Percentiles rank a stretch among this genome's conserved stretches.
Conservation (phyloP, 2,113 vertebrate genomes). For the Okapia johnstoni region DNA sequence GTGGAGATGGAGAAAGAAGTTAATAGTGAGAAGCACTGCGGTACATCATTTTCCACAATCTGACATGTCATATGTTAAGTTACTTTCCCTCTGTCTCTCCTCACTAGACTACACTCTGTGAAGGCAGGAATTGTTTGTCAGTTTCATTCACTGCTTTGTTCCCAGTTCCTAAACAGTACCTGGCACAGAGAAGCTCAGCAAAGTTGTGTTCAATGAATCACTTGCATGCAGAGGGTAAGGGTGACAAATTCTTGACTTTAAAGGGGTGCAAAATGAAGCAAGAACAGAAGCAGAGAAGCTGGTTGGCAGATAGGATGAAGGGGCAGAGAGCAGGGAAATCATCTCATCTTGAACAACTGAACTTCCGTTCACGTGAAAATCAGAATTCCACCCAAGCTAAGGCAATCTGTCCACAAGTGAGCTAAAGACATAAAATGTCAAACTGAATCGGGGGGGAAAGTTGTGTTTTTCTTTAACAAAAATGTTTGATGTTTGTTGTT, state of each 20-base stretch:
- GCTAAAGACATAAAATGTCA: not conserved
- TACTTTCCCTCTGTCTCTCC: not conserved
- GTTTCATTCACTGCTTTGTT: not conserved
- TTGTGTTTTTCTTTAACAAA: not conserved
- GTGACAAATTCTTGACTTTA: not conserved
- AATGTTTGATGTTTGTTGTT: not conserved
- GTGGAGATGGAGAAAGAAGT: not conserved
- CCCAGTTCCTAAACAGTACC: not conserved
- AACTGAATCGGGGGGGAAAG: not conserved
- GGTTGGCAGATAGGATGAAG: not conserved
- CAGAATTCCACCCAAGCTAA: not conserved
- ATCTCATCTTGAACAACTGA: not conserved
- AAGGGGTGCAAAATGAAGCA: not conserved
- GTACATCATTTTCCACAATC: too few relatives aligned
- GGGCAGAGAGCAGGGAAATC: not conserved
- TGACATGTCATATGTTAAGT: not conserved
- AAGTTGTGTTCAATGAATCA: not conserved
- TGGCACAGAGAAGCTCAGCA: not conserved
- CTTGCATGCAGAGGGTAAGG: not conserved
- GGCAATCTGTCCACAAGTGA: not conserved
- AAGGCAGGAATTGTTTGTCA: not conserved
- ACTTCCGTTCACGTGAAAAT: not conserved
- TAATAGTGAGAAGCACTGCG: not conserved
- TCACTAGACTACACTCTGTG: not conserved
- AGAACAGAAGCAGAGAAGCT: not conserved